These are phyloP conservation scores for Hemiprocne comata DNA, from an alignment of 2,113 vertebrate genomes.

Conservation along the genomic window DNA sequence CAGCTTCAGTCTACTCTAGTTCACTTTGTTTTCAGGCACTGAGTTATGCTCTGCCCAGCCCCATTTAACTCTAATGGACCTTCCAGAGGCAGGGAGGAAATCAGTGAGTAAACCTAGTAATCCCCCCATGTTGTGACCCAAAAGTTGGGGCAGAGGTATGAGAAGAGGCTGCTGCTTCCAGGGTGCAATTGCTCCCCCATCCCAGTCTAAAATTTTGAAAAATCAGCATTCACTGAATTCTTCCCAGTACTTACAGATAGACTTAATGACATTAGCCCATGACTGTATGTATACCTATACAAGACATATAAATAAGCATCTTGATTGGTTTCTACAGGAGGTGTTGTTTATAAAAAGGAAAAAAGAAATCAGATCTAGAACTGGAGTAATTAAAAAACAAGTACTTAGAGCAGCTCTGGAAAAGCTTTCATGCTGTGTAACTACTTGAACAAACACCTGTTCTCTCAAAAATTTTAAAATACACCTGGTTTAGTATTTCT, in stretches of 20 bases:
- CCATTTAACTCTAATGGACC: background rate
- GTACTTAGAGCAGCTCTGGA: background rate
- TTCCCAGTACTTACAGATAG: background rate
- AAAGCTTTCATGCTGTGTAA: background rate
- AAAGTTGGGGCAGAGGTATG: background rate
- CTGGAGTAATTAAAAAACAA: background rate
- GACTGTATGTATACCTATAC: background rate
- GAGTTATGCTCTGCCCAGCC: background rate
- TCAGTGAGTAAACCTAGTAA: background rate
- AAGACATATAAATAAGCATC: background rate
- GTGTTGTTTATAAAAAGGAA: background rate
- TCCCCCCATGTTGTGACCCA: background rate
- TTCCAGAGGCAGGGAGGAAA: background rate
- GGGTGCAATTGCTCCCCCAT: background rate
- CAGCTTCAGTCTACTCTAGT: rapidly evolving
- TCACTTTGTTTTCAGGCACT: background rate
- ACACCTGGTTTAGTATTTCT: background rate
- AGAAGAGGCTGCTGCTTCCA: background rate
- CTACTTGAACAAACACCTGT: slow-evolving; percentile 28
- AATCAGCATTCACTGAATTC: background rate
- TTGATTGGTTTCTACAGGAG: background rate
- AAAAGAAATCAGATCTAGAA: background rate
- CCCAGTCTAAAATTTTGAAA: background rate
- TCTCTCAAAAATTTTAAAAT: background rate
- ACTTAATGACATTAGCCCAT: background rate